Percentiles rank a stretch among this genome's conserved stretches.
These are phyloP conservation scores for Falco columbarius DNA, from an alignment of 2,797 vertebrate genomes.

Conservation along the genomic window DNA sequence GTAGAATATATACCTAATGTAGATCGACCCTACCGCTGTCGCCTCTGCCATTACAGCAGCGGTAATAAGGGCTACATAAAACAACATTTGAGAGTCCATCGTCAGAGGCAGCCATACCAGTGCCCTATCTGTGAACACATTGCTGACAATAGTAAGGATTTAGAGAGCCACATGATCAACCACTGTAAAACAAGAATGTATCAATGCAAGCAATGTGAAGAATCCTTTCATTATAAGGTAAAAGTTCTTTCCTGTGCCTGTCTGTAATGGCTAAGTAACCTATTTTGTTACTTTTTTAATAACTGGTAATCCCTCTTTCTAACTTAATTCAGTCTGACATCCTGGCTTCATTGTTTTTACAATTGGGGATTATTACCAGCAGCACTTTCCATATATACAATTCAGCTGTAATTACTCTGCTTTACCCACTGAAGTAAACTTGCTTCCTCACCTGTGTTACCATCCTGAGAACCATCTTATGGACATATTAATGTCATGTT, in stretches of 20 bases:
- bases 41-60: conserved; percentile 92
- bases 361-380: not conserved
- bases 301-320: not conserved
- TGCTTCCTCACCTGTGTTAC: not conserved
- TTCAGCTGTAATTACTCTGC: not conserved
- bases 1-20: conserved; percentile 89
- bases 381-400: not conserved
- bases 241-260: not conserved
- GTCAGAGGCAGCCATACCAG: conserved; percentile 93
- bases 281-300: not conserved
- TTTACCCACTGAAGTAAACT: not conserved
- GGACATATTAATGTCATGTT: rapidly evolving
- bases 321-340: not conserved
- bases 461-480: not conserved
- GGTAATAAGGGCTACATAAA: conserved; percentile 97
- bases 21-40: conserved; percentile 91
- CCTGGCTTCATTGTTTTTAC: not conserved
- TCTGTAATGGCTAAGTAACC: not conserved
- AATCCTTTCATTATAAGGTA: conserved; percentile 96
- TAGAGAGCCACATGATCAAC: conserved; percentile 96
- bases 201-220: conserved; percentile 90
- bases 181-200: conserved; percentile 94
- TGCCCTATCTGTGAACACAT: conserved; percentile 97
- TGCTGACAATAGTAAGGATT: conserved; percentile 87
- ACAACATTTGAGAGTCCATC: conserved; percentile 93